These are phyloP conservation scores for Cyprinus carpio DNA, from an alignment of 2,113 vertebrate species.

Conservation along the genomic window DNA sequence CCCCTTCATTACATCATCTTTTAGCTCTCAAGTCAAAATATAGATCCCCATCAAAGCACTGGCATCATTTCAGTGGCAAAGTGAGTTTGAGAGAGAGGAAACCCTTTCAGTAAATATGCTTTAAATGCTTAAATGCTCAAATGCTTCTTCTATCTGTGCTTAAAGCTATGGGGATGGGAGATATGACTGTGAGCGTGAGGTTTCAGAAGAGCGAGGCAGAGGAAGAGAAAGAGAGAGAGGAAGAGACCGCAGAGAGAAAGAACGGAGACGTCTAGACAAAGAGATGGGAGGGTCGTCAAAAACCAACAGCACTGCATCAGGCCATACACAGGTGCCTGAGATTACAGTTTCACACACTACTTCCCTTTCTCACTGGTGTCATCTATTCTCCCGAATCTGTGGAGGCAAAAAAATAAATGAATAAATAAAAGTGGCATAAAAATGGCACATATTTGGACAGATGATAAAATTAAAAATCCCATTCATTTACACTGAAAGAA, in stretches of 20 bases:
- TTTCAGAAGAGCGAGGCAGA: conserved; percentile 70
- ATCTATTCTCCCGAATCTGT: background rate
- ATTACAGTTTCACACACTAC: background rate
- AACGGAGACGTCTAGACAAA: conserved; percentile 63
- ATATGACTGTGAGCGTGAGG: conserved; percentile 56
- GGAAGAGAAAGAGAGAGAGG: conserved; percentile 74
- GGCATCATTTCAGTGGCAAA: background rate
- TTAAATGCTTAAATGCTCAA: no score
- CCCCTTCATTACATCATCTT: background rate
- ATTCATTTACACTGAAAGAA: background rate
- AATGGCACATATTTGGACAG: background rate
- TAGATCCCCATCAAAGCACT: background rate
- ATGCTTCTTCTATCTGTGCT: background rate
- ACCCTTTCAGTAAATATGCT: background rate
- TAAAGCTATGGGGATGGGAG: conserved; percentile 62
- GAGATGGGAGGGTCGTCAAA: conserved; percentile 63
- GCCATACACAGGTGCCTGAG: conserved; percentile 61
- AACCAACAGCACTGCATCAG: conserved; percentile 62
- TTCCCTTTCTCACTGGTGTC: background rate
- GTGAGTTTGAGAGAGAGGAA: background rate
- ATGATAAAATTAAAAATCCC: background rate
- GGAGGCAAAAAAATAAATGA: no score
- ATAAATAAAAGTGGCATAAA: background rate
- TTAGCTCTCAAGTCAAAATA: background rate
- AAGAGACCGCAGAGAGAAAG: conserved; percentile 65